Base-by-base conservation (phyloP, 2,888 invertebrate genomes). In the Dicyrtoma fusca region DNA sequence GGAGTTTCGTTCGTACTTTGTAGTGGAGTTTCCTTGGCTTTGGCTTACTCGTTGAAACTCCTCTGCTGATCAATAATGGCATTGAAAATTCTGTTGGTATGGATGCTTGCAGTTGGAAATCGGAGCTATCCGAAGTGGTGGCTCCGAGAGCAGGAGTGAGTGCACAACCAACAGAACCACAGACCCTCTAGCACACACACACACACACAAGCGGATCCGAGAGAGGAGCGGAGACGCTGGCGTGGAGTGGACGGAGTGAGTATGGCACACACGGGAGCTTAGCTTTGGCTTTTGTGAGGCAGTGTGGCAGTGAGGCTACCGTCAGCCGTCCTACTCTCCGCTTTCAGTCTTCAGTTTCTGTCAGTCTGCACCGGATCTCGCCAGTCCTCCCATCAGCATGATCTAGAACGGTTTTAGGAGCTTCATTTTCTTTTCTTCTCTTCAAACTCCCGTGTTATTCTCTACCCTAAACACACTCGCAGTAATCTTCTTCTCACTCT, bases 21-120 rank as follows among this genome's bases (percentile, higher is more conserved):
- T 55, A 17, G 34, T 34, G 11, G 14, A 34, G 26, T 59, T 59
- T 59, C 34, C 21, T 17, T 42, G 42, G 45, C n/a, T 61, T 14
- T 26, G 19, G n/a, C 13, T 17, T 23, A 13, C 10, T 26, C 14
- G 17, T 21, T 13, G n/a, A 25, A 17, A 26, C 42, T 17, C 47
- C 42, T 44, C 57, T 53, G 47, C 66, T 69, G 69, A 75, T 75
- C 75, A 72, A 75, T 75, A 75, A 74, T 75, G 75, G 72, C 75
- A 75, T 75, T 75, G 75, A 75, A 74, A 75, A 75, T 62, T 61
- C 68, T 51, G n/a, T 49, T 63, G 69, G 49, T 69, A 61, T 59
- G 49, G 51, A 61, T 59, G 51, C 14, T 45, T 45, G 61, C 59
- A 59, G 61, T 51, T 47, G 69, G 51, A 62, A 70, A 70, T 49